Conservation (phyloP, 2,113 vertebrate genomes). For the Leptocoma aspasia region DNA sequence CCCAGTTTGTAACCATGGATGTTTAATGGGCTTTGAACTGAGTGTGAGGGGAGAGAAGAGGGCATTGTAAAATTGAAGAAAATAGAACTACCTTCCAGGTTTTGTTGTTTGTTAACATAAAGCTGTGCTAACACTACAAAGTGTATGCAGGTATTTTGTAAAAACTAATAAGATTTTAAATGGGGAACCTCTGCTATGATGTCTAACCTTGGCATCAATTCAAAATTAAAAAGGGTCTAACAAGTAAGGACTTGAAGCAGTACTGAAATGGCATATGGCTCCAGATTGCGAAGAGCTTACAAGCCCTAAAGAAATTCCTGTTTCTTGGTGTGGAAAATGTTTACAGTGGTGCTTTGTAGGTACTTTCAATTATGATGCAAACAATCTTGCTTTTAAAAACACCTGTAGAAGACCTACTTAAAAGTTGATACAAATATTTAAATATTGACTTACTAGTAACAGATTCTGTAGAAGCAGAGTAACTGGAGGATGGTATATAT, state of each 20-base stretch:
- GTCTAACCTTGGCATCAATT: constrained; percentile 37
- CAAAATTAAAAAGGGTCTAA: constrained; percentile 24
- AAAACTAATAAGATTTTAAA: not conserved
- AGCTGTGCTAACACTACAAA: not conserved
- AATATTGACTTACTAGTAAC: not conserved
- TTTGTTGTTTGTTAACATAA: not conserved
- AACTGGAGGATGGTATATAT: not conserved
- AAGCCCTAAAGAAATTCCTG: constrained; percentile 41
- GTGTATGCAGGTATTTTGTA: not conserved
- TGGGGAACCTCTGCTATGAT: constrained; percentile 5
- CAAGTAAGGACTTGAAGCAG: constrained; percentile 26
- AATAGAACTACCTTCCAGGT: not conserved
- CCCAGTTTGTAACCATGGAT: not conserved
- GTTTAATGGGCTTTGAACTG: not conserved
- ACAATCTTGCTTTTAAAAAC: not conserved
- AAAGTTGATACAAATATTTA: not conserved
- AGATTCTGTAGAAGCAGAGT: not conserved
- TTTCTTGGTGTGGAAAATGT: constrained; percentile 45
- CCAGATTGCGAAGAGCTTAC: constrained; percentile 41
- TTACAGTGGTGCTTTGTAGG: constrained; percentile 47
- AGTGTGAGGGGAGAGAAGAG: not conserved
- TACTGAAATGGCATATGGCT: constrained; percentile 48
- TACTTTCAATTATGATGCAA: constrained; percentile 23
- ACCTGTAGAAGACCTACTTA: not conserved
- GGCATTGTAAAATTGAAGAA: not conserved